Evolutionary conservation across 2,797 vertebrate genomes (phyloP), one percentile per base, ranked within the genome.

Genomic region (Pangasius larnaudii): DNA sequence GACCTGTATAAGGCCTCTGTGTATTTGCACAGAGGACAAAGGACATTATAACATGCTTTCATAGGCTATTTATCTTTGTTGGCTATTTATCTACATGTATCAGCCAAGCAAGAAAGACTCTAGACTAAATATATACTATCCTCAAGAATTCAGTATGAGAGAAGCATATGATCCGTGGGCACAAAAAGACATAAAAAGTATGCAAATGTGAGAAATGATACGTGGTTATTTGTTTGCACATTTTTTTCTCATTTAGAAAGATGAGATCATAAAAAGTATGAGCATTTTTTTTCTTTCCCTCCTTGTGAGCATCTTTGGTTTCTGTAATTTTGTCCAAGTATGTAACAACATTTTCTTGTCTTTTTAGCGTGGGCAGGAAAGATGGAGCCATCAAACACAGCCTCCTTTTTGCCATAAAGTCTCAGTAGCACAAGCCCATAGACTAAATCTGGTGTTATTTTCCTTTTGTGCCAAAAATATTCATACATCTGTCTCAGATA

Each of bases 181-280:
- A 81, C 58, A 42, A 61, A 81, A 42, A 61, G 58, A 46, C 56
- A 8, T 59, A 74, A n/a, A 75, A 27, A 51, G 0, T n/a, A 77
- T 77, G 27, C 5, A 81, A 81, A 61, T 81, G 36, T 27, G 36
- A 63, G 79, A 61, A 81, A 81, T 61, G 36, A 42, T 81, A 16
- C 0, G 24, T 61, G 5, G 19, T 61, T 36, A 53, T 80, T 81
- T 81, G 56, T 81, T 81, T 63, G 5, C 33, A 79, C 46, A 33
- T 79, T 22, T 79, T 51, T 79, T 56, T 18, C n/a, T 33, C 49
- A 59, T 59, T 61, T 42, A 42, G 11, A 81, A n/a, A 39, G 22
- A 80, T 36, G 53, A 58, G 18, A 59, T 59, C 78, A 59, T 80
- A 13, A 81, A 14, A 59, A 59, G 36, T 61, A 61, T 59, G 14